phyloP scores from a whole-genome alignment of 2,113 vertebrate genomes.

The Hippopotamus amphibius region DNA sequence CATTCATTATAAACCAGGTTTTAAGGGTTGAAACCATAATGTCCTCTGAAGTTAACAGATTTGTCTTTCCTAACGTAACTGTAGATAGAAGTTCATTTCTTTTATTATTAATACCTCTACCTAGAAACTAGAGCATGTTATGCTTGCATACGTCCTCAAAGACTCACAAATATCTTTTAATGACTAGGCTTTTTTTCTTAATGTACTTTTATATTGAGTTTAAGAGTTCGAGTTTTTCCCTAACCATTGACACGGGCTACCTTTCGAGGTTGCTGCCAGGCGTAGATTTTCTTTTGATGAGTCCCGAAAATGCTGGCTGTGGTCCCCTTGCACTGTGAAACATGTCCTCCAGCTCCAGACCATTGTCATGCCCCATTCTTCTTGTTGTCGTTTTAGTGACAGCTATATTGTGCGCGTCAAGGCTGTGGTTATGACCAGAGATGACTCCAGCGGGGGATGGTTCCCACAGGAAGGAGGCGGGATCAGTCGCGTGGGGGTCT shows the following conservation, averaged over 20 bases:
- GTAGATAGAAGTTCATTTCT: not conserved
- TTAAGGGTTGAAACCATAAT: constrained; percentile 19
- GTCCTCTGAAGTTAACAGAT: not conserved
- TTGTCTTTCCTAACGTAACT: not conserved
- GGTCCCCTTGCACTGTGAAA: not conserved
- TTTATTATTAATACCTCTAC: not conserved
- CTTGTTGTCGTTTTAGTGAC: constrained; percentile 92
- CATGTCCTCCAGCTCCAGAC: constrained; percentile 51
- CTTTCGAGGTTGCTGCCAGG: not conserved
- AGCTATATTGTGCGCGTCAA: constrained; percentile 99
- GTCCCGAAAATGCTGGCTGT: not conserved
- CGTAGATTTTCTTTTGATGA: not conserved
- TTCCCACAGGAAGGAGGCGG: constrained; percentile 98
- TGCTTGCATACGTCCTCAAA: not conserved
- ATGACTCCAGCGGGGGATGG: constrained; percentile 99
- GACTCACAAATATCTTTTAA: not conserved
- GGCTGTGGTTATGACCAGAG: constrained; percentile 99
- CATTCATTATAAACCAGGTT: constrained; percentile 30
- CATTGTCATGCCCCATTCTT: constrained; percentile 80
- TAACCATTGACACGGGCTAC: not conserved
- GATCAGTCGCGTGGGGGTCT: constrained; percentile 98
- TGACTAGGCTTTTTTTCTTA: not conserved
- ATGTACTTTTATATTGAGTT: not conserved
- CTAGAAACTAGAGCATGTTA: not conserved
- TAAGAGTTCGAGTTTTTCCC: not conserved